Conservation (phyloP, 2,797 vertebrate genomes). For the Antrozous pallidus region DNA sequence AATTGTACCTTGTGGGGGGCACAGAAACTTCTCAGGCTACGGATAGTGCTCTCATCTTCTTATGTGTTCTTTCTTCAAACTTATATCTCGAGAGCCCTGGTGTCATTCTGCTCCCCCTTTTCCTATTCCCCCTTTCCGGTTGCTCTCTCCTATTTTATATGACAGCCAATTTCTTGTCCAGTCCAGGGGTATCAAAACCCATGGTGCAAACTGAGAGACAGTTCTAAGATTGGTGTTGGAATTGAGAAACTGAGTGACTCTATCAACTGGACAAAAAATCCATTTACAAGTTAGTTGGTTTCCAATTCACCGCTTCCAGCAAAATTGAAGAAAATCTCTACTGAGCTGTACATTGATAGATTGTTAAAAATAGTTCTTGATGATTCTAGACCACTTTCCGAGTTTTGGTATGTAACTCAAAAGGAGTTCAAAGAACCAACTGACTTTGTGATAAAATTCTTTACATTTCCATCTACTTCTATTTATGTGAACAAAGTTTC, state of each 20-base stretch:
- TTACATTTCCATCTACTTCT: background rate
- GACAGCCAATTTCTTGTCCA: background rate
- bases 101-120: background rate
- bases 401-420: background rate
- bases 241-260: background rate
- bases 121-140: background rate
- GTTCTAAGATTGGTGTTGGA: background rate
- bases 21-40: background rate
- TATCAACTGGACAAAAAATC: background rate
- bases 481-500: constrained; percentile 30
- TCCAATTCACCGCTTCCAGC: constrained; percentile 39
- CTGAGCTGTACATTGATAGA: background rate
- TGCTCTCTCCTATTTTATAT: background rate
- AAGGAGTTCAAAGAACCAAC: constrained; percentile 8
- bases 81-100: background rate
- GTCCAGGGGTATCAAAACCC: background rate
- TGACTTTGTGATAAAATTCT: constrained; percentile 10
- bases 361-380: constrained; percentile 26
- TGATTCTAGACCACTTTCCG: constrained; percentile 3
- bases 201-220: background rate
- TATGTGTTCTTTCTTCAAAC: background rate
- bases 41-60: background rate
- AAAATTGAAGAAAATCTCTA: background rate
- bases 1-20: background rate
- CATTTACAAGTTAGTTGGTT: constrained; percentile 3